A percentile compares a stretch with the other conserved stretches of the same genome.
phyloP scores from a whole-genome alignment of 2,888 invertebrate genomes.

The Noctuana brunneofusca region DNA sequence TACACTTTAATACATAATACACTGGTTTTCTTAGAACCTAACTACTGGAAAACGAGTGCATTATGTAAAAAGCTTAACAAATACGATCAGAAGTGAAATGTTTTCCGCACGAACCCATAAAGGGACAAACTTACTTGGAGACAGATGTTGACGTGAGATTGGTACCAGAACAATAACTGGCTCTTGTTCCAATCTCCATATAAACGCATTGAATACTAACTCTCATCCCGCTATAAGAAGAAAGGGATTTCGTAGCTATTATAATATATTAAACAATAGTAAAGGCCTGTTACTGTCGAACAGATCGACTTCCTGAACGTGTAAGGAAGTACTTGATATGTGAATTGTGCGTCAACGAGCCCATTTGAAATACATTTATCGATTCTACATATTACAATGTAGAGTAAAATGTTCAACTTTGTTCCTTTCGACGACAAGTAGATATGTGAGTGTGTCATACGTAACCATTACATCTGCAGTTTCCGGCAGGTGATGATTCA shows the following conservation, averaged over 20 bases:
- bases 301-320: neutral
- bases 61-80: constrained; percentile 19
- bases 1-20: neutral
- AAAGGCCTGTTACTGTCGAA: constrained; percentile 14
- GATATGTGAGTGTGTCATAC: neutral
- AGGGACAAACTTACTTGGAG: constrained; percentile 51
- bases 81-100: constrained; percentile 51
- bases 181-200: constrained; percentile 37
- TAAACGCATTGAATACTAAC: constrained; percentile 21
- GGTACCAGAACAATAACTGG: constrained; percentile 37
- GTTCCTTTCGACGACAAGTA: neutral
- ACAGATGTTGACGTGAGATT: constrained; percentile 56
- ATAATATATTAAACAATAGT: constrained; percentile 12
- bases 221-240: neutral
- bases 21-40: neutral
- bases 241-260: neutral
- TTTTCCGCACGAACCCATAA: constrained; percentile 54
- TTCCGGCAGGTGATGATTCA: constrained; percentile 11
- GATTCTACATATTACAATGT: constrained; percentile 4
- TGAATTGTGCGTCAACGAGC: constrained; percentile 13
- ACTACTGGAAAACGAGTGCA: neutral
- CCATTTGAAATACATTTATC: neutral
- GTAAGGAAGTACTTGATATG: constrained; percentile 20
- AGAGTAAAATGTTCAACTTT: constrained; percentile 3
- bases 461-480: neutral